These are phyloP conservation scores for Chlorospingus flavigularis DNA, from an alignment of 2,797 vertebrate species.

Conservation along the genomic window DNA sequence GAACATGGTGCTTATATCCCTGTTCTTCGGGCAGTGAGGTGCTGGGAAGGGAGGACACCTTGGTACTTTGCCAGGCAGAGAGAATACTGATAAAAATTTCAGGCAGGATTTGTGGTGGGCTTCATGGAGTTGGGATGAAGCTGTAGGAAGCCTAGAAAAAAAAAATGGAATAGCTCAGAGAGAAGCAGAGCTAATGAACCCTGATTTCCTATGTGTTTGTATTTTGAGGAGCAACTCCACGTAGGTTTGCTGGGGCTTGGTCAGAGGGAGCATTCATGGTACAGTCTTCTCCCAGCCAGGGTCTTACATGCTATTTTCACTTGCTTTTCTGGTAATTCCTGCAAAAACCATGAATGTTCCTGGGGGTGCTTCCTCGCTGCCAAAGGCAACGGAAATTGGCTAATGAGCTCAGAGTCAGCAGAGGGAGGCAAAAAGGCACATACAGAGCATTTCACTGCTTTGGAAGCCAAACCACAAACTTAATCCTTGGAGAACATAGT, in stretches of 20 bases:
- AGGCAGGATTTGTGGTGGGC: neutral
- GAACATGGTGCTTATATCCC: accelerated
- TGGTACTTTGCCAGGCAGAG: neutral
- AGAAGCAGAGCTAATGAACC: neutral
- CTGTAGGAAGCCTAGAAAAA: neutral
- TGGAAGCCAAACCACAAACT: neutral
- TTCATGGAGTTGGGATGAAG: neutral
- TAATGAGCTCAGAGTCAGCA: neutral
- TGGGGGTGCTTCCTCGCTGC: neutral
- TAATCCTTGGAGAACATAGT: neutral
- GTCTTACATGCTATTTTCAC: neutral
- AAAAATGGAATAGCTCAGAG: neutral
- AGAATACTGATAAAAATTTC: neutral
- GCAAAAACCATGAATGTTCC: neutral
- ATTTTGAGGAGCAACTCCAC: neutral
- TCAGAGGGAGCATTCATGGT: neutral
- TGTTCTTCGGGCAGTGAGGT: neutral
- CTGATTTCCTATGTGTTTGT: neutral
- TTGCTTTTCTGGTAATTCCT: neutral
- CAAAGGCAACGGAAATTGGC: neutral
- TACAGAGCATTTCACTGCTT: neutral
- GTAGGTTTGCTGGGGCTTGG: neutral
- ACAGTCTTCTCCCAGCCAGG: neutral
- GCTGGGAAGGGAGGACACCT: neutral
- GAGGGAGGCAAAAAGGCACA: neutral